Evolutionary conservation across 2,113 vertebrate species (phyloP), one percentile per base, ranked within the genome.

Genomic region (Illadopsis cleaveri): DNA sequence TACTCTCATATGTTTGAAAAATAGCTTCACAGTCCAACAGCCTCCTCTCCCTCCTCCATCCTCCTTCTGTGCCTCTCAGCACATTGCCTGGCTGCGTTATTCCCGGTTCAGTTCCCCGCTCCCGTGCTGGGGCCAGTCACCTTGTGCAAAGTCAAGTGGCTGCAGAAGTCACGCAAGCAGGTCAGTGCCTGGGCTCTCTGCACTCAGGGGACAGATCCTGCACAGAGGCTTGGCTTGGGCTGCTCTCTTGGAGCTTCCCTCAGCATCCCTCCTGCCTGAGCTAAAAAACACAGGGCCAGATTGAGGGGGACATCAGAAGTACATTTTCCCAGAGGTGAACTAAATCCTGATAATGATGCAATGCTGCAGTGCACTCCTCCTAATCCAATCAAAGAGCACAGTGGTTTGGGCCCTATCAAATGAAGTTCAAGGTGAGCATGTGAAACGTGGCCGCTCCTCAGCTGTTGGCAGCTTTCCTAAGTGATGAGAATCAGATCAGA

Each of bases 381-480:
- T 76, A 90, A 96, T 95, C 87, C 69, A 93, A 79, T 96, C 45
- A 56, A 75, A 51, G 40, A 75, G 72, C 2, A 0, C 66, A 44
- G 85, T 70, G 68, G 53, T 84, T 93, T 86, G 84, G 87, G 60
- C 19, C 75, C 80, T 91, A 89, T 82, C 89, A 90, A 82, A 84
- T 90, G 70, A 89, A 93, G 76, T 89, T 97, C 85, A 94, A 93
- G 89, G 89, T 69, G 92, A 88, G 93, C 53, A 79, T 42, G 84
- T 86, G 84, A 96, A 94, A 95, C 5, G 47, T 76, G 62, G 65
- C 91, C 72, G n/a, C 50, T 93, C 33, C 50, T 86, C 4, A 4
- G 79, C 61, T 90, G n/a, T 57, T 96, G 97, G 96, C 94, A 94
- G 60, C 69, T 94, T 94, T 95, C 96, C 87, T 86, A 90, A 94